Evolutionary conservation across 2,113 vertebrate genomes (phyloP), one percentile per base, ranked within the genome.

Genomic region (Chauna torquata): DNA sequence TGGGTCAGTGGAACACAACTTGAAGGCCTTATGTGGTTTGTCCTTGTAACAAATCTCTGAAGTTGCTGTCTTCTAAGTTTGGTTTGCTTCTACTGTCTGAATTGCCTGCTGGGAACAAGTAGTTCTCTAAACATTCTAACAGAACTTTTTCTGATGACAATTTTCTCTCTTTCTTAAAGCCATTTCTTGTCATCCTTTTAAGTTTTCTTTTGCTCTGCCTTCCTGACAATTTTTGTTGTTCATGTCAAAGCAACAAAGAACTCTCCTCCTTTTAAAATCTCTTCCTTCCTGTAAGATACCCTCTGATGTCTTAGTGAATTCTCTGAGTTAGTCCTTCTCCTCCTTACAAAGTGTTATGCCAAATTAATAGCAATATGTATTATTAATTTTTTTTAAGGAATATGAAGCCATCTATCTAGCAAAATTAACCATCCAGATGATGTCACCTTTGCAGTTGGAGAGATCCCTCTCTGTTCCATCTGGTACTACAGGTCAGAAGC

Each of bases 401-500:
- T 99, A 99, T 95, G 99, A 99, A 99, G 99, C 99, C 96, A 99
- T 99, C 98, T 99, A 99, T 98, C 97, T 99, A 94, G 99, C 99
- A 98, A 99, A 99, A 97, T 96, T 99, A 97, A 99, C 99, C 97
- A 99, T 99, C 97, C 99, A 99, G 97, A 99, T 99, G 99, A 99
- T 99, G 99, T 99, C 99, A 85, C 99, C 99, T 34, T 97, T 99
- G 95, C 99, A 99, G 98, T 78, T 99, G 98, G 99, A 99, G 97
- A 98, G 99, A 91, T 99, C 99, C 16, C 99, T 99, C 81, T 98
- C 98, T 50, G 97, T 99, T 90, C 99, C 99, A 95, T 98, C 99
- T 90, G 99, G 99, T 84, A 98, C 98, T 95, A 97, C 98, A 99
- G 99, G 99, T 99, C 94, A 98, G 97, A n/a, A 82, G 32, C 64